Evolutionary conservation across 2,797 vertebrate genomes (phyloP), one percentile per base, ranked within the genome.

Genomic region (Microctenopoma steveboyesi): DNA sequence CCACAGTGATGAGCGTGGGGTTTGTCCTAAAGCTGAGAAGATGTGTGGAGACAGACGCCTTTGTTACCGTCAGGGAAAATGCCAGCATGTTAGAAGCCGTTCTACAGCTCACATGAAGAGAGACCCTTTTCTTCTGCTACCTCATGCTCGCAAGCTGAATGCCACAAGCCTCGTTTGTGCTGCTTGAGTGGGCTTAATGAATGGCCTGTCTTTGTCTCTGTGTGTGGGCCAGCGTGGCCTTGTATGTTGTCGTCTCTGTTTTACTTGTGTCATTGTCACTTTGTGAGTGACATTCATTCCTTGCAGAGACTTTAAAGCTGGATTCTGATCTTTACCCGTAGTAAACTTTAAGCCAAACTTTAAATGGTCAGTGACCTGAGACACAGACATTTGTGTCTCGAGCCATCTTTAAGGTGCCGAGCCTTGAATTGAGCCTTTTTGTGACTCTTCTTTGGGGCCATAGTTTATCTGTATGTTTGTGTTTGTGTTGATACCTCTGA

Each of bases 101-200:
- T 85, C 86, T 72, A 58, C 58, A 67, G 78, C 73, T 79, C 52
- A 55, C 71, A 87, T 84, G 72, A 83, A 86, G 76, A 85, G 75
- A 81, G 78, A 81, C 47, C 60, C 75, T 47, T 79, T 84, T 69
- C 77, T 72, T 59, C 60, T 57, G 74, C 81, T 73, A 75, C 75
- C 74, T 79, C 74, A 76, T 80, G 62, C 52, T 86, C 12, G n/a
- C 35, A 9, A 70, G 62, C 65, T 54, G 56, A 61, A 72, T 39
- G 75, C 79, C 79, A 76, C 65, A 18, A 81, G 80, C 65, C 76
- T 61, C 5, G 73, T 93, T 90, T 86, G 83, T 91, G 85, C 91
- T 82, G 87, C 89, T 88, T 87, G 82, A 89, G 73, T 83, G 79
- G 74, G 49, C 85, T 59, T 69, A 79, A 50, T 91, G 86, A 92